Evolutionary conservation across 2,113 vertebrate genomes (phyloP), one percentile per base, ranked within the genome.

Genomic region (Polyodon spathula): DNA sequence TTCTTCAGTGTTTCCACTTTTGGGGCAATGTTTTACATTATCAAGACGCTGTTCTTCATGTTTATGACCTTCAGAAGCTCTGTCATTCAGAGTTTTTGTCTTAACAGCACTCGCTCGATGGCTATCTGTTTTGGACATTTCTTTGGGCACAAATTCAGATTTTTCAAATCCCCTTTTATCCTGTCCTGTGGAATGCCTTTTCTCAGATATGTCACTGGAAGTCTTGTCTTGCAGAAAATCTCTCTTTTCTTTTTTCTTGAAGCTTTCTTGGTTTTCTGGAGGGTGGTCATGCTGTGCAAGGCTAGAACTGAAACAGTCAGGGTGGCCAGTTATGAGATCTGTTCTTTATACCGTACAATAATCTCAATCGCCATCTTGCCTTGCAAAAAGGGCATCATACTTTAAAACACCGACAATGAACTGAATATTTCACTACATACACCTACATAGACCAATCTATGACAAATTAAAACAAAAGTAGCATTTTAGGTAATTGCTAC

Each of bases 191-290:
- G 40, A 40, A 68, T 66, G n/a, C 12, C 51, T n/a, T 69, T 7
- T 61, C n/a, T 40, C 48, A 44, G 9, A 12, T 37, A 52, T 50
- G 15, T 2, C n/a, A 59, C 46, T 65, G 52, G 59, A 68, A 50
- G 55, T 6, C 46, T 40, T 27, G 1, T 27, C 27, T 27, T 27
- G 1, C 2, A 12, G 15, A 51, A 55, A 37, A 3, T 3, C 66
- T 60, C 6, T 17, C 63, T 51, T 66, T 38, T 55, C 70, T 60
- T 15, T 55, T 65, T 12, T 64, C 59, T 11, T 67, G 54, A 37
- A 6, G 15, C 6, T 50, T n/a, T 50, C 14, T n/a, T 50, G 48
- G 5, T n/a, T 50, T 12, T 50, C 48, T 50, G 48, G 14, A 10
- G 15, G 4, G 14, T 12, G 10, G 14, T n/a, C 48, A 50, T 50